Evolutionary conservation across 2,888 invertebrate species (phyloP).

Genomic region (Chouioia cunea): DNA sequence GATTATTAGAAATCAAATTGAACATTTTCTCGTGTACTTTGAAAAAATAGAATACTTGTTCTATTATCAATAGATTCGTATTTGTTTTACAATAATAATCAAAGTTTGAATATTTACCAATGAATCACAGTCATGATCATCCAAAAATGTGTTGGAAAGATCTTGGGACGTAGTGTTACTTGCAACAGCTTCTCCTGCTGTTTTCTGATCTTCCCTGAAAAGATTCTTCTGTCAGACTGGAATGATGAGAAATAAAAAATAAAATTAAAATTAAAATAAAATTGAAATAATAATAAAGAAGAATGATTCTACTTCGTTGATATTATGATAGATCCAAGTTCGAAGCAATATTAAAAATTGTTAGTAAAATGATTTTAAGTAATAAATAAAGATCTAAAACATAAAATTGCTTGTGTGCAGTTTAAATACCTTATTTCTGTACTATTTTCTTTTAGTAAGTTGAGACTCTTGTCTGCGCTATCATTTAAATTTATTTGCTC

Average conservation of each 20-base stretch:
- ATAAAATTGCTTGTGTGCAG: background rate
- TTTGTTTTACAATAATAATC: too few species aligned
- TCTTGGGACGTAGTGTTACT: constrained; percentile 31
- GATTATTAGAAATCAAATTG: constrained; percentile 1
- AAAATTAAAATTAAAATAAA: constrained; percentile 43
- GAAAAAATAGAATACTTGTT: background rate
- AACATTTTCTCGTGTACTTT: background rate
- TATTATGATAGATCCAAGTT: constrained; percentile 10
- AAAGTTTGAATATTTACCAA: constrained; percentile 48
- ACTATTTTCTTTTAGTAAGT: constrained; percentile 32
- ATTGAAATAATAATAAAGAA: constrained; percentile 20
- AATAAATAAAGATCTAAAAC: background rate
- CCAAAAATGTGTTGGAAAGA: constrained; percentile 43
- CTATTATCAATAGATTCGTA: background rate
- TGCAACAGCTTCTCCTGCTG: constrained; percentile 44
- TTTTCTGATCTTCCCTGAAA: constrained; percentile 50
- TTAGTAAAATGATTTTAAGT: background rate
- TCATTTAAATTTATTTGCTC: constrained; percentile 17
- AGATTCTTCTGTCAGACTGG: constrained; percentile 51
- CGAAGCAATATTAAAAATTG: constrained; percentile 12
- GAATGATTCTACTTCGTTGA: constrained; percentile 1
- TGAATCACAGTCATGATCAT: constrained; percentile 42
- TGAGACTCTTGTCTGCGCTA: constrained; percentile 6
- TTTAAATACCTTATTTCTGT: constrained; percentile 41
- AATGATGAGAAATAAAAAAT: constrained; percentile 48